Percentiles rank a stretch among this genome's conserved stretches.
Evolutionary conservation across 2,888 invertebrate species (phyloP).

Genomic region (Melinopterus prodromus): DNA sequence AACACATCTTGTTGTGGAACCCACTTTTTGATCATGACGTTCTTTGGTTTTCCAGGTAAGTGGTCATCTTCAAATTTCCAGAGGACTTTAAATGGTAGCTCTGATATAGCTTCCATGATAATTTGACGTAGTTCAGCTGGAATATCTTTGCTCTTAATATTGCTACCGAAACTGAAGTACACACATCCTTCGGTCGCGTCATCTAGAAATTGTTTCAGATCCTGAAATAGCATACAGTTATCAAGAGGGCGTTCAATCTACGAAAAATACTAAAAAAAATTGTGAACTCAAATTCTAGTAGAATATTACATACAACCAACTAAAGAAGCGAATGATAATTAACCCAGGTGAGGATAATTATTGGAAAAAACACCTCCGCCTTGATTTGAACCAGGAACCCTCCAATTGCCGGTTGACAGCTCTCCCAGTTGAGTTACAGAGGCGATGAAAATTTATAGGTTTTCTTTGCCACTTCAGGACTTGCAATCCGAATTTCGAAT

Average conservation of each 20-base stretch:
- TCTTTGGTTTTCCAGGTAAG: constrained; percentile 51
- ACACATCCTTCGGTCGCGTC: constrained; percentile 64
- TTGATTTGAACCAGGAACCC: too few species aligned
- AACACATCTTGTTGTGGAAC: constrained; percentile 58
- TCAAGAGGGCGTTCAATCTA: background rate
- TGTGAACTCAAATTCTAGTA: too few species aligned
- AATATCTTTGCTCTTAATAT: constrained; percentile 62
- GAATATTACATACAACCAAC: too few species aligned
- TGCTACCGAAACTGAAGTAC: constrained; percentile 69
- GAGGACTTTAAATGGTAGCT: constrained; percentile 58
- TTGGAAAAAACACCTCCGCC: too few species aligned
- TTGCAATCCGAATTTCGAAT: too few species aligned
- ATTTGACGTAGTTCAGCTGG: constrained; percentile 50
- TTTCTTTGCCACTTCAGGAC: too few species aligned
- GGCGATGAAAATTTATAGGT: too few species aligned
- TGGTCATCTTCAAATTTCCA: constrained; percentile 60
- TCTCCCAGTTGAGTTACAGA: too few species aligned
- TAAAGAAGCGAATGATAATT: too few species aligned
- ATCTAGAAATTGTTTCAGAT: constrained; percentile 64
- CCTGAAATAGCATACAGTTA: constrained; percentile 49
- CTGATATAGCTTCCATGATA: constrained; percentile 55
- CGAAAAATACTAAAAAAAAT: background rate
- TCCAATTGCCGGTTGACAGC: too few species aligned
- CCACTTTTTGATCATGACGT: constrained; percentile 59
- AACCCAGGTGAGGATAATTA: too few species aligned